Evolutionary conservation across 2,888 invertebrate genomes (phyloP).

Genomic region (Volucella zonaria): DNA sequence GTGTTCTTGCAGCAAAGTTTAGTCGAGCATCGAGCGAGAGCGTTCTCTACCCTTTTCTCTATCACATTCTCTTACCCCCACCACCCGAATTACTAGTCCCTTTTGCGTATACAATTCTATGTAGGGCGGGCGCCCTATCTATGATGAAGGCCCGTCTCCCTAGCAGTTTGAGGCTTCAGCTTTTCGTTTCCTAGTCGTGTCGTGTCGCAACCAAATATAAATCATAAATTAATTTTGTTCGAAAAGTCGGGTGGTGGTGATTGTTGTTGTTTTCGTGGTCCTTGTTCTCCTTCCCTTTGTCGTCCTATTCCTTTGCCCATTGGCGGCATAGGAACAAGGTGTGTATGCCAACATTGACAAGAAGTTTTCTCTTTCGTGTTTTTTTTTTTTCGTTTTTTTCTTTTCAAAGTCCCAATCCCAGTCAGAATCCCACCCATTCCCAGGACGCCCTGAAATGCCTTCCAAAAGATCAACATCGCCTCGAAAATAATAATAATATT

Average conservation of each 20-base stretch:
- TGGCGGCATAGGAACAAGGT: slow-evolving; percentile 12
- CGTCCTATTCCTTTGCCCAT: no score
- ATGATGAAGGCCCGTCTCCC: no score
- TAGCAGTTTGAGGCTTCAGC: slow-evolving; percentile 17
- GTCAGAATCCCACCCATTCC: background rate
- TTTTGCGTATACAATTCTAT: no score
- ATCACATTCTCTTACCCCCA: no score
- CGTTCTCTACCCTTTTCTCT: background rate
- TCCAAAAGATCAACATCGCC: slow-evolving; percentile 39
- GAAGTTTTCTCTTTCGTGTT: slow-evolving; percentile 22
- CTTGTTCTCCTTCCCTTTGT: no score
- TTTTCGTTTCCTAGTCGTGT: slow-evolving; percentile 12
- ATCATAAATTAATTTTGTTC: slow-evolving; percentile 70
- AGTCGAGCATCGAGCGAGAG: slow-evolving; percentile 5
- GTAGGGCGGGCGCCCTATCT: no score
- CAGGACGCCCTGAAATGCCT: background rate
- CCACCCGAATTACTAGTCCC: no score
- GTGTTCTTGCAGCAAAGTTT: slow-evolving; percentile 41
- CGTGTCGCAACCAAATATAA: slow-evolving; percentile 61
- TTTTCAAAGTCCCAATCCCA: background rate
- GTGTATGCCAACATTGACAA: background rate
- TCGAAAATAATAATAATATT: slow-evolving; percentile 58
- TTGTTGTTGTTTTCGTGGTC: slow-evolving; percentile 20
- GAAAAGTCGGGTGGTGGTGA: slow-evolving; percentile 32
- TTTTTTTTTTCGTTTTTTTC: background rate